Evolutionary conservation across 2,797 vertebrate genomes (phyloP).

Genomic region (Lagorchestes hirsutus): DNA sequence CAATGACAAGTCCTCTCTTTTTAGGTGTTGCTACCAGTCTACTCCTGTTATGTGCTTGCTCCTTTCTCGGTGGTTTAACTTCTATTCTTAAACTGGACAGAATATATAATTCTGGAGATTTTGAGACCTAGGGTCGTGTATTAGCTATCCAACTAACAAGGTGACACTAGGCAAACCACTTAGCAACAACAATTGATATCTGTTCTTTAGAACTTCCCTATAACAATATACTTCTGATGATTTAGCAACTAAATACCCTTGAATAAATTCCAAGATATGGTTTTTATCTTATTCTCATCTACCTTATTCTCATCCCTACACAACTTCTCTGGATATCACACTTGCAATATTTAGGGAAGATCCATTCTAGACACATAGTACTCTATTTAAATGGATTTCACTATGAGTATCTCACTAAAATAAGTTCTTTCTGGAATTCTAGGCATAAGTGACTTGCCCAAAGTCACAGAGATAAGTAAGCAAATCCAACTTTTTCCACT

Average conservation of each 20-base stretch:
- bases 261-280: not conserved
- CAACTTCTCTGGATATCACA: not conserved
- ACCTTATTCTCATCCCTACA: not conserved
- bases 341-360: not conserved
- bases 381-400: conserved; percentile 1
- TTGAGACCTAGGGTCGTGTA: not conserved
- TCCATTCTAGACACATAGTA: not conserved
- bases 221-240: not conserved
- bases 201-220: not conserved
- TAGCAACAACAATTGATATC: not conserved
- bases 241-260: not conserved
- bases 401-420: not conserved
- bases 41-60: not conserved
- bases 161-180: not conserved
- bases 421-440: conserved; percentile 3
- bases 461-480: not conserved
- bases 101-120: not conserved
- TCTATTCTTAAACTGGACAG: not conserved
- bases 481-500: not conserved
- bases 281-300: too few species aligned
- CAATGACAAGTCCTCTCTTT: not conserved
- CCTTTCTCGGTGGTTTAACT: not conserved
- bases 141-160: not conserved
- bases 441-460: not conserved
- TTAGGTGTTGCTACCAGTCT: not conserved